A percentile compares a stretch with the other conserved stretches of the same genome.
phyloP scores from a whole-genome alignment of 2,888 invertebrate species.

The Deladenus siricidicola region DNA sequence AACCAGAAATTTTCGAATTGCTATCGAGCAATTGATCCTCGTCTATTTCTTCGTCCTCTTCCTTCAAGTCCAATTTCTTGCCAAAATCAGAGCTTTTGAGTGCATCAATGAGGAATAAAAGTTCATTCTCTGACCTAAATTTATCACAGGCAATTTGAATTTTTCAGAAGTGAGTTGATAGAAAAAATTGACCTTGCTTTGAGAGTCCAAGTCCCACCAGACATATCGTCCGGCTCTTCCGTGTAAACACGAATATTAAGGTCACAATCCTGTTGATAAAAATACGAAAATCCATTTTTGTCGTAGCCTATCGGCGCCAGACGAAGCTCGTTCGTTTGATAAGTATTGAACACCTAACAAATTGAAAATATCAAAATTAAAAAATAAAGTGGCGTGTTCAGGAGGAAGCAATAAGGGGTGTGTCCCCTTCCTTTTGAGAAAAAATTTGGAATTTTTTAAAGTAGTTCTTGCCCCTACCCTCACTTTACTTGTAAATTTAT shows the following conservation, averaged over 20 bases:
- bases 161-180: no score
- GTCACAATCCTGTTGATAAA: constrained; percentile 72
- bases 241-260: constrained; percentile 83
- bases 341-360: constrained; percentile 64
- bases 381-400: no score
- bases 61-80: constrained; percentile 13
- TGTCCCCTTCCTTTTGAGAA: no score
- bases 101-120: constrained; percentile 67
- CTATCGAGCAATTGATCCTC: constrained; percentile 33
- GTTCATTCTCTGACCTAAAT: constrained; percentile 67
- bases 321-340: constrained; percentile 71
- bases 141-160: no score
- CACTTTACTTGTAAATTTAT: no score
- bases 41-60: constrained; percentile 32
- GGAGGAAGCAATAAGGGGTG: no score
- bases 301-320: constrained; percentile 83
- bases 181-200: constrained; percentile 29
- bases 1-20: not conserved
- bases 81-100: constrained; percentile 28
- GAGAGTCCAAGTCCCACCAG: constrained; percentile 49
- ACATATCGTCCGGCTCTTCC: constrained; percentile 79
- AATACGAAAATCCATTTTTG: constrained; percentile 80
- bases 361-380: constrained; percentile 14
- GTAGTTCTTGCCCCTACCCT: no score
- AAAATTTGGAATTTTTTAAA: no score